These are phyloP conservation scores for Tragelaphus imberbis DNA, from an alignment of 2,113 vertebrate species.

Conservation along the genomic window DNA sequence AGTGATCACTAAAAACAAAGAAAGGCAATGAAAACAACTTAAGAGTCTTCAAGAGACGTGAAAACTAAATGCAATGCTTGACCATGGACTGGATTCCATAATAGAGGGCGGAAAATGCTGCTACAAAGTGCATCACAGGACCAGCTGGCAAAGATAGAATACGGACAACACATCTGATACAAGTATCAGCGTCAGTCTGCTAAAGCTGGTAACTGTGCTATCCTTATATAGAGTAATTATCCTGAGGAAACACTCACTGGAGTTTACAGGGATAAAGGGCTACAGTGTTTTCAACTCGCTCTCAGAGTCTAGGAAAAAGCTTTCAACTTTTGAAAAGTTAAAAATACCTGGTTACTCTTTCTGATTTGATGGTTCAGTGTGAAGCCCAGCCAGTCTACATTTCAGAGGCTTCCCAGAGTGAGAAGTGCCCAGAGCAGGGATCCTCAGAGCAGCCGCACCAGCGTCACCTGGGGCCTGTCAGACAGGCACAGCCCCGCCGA, in stretches of 20 bases:
- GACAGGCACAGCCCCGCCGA: neutral
- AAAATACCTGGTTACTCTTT: neutral
- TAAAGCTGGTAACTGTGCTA: neutral
- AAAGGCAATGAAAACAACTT: neutral
- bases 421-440: neutral
- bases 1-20: neutral
- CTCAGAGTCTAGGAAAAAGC: neutral
- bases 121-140: neutral
- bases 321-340: neutral
- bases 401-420: neutral
- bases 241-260: neutral
- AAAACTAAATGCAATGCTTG: neutral
- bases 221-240: neutral
- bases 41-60: neutral
- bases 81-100: neutral
- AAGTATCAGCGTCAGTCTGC: neutral
- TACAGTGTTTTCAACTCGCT: neutral
- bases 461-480: neutral
- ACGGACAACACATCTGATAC: neutral
- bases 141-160: neutral
- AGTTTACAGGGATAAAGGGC: neutral
- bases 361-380: neutral
- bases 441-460: neutral
- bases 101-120: neutral
- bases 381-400: neutral